Evolutionary conservation across 1,140 invertebrate genomes (phyloP).

Genomic region (Penaeus vannamei): DNA sequence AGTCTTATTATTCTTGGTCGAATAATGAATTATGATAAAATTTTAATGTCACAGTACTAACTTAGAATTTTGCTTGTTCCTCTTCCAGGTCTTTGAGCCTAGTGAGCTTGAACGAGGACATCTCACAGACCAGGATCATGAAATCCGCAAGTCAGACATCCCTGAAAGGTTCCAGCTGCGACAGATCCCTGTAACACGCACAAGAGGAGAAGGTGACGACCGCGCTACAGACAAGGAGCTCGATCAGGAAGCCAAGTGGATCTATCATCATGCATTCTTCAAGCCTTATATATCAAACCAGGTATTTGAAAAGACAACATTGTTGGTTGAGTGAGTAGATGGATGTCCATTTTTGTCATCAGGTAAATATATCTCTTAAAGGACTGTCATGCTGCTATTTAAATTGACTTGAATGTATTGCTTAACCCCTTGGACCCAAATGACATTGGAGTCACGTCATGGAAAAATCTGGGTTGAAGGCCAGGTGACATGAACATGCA

Average conservation of each 20-base stretch:
- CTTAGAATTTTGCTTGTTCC: neutral
- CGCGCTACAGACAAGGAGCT: constrained; percentile 78
- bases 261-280: constrained; percentile 94
- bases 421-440: too few relatives aligned
- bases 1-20: neutral
- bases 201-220: constrained; percentile 83
- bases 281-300: constrained; percentile 86
- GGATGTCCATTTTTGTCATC: too few relatives aligned
- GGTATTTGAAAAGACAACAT: constrained; percentile 74
- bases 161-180: constrained; percentile 94
- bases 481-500: too few relatives aligned
- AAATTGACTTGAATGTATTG: too few relatives aligned
- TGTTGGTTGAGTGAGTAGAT: neutral
- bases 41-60: neutral
- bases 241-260: constrained; percentile 97
- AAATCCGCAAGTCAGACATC: constrained; percentile 89
- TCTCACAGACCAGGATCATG: constrained; percentile 68
- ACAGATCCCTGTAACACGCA: constrained; percentile 84
- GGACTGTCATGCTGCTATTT: too few relatives aligned
- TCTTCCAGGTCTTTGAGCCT: constrained; percentile 95
- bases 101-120: constrained; percentile 96
- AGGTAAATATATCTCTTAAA: too few relatives aligned
- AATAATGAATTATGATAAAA: neutral
- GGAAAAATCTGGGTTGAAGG: too few relatives aligned
- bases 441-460: too few relatives aligned